Evolutionary conservation across 2,888 invertebrate species (phyloP).

Genomic region (Drosophila demipolita): DNA sequence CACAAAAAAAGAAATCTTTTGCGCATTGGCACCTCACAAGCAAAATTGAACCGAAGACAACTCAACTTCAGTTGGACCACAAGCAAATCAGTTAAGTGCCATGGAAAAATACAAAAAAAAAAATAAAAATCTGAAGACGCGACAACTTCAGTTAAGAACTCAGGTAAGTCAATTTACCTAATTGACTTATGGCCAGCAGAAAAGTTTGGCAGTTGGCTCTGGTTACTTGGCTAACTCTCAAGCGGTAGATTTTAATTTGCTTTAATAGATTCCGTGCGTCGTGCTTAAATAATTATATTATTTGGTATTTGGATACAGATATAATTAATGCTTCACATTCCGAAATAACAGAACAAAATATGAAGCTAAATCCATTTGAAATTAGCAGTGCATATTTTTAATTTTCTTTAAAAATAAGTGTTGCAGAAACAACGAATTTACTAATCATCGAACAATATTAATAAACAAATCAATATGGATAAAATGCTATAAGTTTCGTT

Average conservation of each 20-base stretch:
- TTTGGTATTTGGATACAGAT: not conserved
- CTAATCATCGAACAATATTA: not conserved
- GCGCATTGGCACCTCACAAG: slow-evolving; percentile 64
- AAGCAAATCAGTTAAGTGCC: slow-evolving; percentile 76
- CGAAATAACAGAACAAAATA: not conserved
- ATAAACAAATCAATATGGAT: not conserved
- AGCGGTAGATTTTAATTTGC: slow-evolving; percentile 45
- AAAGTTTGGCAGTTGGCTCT: slow-evolving; percentile 63
- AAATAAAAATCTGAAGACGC: slow-evolving; percentile 9
- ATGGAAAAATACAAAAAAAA: slow-evolving; percentile 13
- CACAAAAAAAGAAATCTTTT: slow-evolving; percentile 27
- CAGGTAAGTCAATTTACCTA: slow-evolving; percentile 73
- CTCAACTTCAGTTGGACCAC: slow-evolving; percentile 55
- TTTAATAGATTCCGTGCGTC: slow-evolving; percentile 4
- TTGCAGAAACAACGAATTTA: no score
- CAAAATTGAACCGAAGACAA: slow-evolving; percentile 46
- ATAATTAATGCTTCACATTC: not conserved
- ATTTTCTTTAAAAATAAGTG: no score
- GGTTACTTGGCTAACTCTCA: slow-evolving; percentile 28
- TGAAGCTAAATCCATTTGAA: no score
- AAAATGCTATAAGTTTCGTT: not conserved
- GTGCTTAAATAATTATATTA: slow-evolving; percentile 6
- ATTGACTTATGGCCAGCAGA: slow-evolving; percentile 70
- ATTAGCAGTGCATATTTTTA: no score
- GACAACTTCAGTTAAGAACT: slow-evolving; percentile 38